A percentile compares a stretch with the other conserved stretches of the same genome.
phyloP scores from a whole-genome alignment of 2,113 vertebrate genomes.

The Galemys pyrenaicus region DNA sequence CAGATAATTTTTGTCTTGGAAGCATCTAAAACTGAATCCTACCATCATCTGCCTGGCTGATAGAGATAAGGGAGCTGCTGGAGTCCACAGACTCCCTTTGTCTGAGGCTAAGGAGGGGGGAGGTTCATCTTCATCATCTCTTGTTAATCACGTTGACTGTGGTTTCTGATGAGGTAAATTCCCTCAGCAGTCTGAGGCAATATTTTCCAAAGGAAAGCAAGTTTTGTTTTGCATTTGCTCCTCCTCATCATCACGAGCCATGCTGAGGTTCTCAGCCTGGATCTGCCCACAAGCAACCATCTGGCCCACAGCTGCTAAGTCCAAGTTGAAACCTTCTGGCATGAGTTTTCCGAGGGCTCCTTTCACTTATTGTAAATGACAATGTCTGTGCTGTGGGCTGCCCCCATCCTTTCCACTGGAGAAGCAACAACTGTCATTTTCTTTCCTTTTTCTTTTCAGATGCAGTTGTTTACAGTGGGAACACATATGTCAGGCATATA shows the following conservation, averaged over 20 bases:
- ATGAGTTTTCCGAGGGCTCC: constrained; percentile 35
- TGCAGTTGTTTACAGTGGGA: constrained; percentile 20
- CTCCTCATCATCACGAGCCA: constrained; percentile 47
- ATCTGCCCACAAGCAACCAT: constrained; percentile 36
- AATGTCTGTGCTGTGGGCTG: constrained; percentile 1
- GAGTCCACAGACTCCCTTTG: not conserved
- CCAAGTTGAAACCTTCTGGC: constrained; percentile 47
- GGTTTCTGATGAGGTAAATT: constrained; percentile 70
- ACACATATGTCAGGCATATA: not conserved
- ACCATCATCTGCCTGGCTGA: not conserved
- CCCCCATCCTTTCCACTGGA: not conserved
- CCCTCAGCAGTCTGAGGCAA: constrained; percentile 68
- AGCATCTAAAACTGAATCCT: not conserved
- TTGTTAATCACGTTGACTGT: constrained; percentile 32
- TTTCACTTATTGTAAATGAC: constrained; percentile 65
- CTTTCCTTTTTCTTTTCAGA: not conserved
- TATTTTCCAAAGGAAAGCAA: constrained; percentile 75
- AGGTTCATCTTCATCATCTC: not conserved
- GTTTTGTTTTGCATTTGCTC: constrained; percentile 60
- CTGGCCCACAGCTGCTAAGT: constrained; percentile 63
- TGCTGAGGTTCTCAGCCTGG: not conserved
- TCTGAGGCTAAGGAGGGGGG: not conserved
- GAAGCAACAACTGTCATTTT: constrained; percentile 26
- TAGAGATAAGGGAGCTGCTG: not conserved
- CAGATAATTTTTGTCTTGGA: not conserved